Evolutionary conservation across 2,113 vertebrate species (phyloP).

Genomic region (Daboia siamensis): DNA sequence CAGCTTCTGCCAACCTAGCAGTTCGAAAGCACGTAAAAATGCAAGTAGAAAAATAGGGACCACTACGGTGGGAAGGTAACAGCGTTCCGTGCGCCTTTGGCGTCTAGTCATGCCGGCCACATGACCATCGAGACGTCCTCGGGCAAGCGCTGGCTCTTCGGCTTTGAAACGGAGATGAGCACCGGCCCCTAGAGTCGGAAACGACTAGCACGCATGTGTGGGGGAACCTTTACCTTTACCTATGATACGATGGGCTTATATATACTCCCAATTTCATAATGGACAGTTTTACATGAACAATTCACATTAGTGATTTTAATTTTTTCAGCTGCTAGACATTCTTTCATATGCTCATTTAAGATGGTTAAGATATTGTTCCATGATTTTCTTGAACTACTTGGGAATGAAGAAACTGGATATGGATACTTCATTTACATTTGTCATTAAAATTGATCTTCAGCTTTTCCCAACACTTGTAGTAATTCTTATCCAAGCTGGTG

Average conservation of each 20-base stretch:
- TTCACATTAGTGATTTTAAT: background rate
- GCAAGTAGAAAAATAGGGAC: no score
- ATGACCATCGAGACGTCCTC: no score
- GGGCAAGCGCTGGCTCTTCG: no score
- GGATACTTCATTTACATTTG: conserved; percentile 69
- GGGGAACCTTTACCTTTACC: no score
- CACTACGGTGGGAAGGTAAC: no score
- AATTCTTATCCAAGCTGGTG: conserved; percentile 84
- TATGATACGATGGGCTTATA: accelerated
- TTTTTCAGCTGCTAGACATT: accelerated
- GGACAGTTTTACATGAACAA: conserved; percentile 37
- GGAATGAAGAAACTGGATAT: background rate
- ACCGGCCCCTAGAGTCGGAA: no score
- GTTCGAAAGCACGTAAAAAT: no score
- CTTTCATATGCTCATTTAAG: background rate
- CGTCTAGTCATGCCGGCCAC: no score
- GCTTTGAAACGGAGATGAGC: no score
- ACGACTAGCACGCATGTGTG: no score
- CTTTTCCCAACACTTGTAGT: conserved; percentile 91
- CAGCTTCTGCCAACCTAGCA: no score
- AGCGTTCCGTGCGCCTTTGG: no score
- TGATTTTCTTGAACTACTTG: conserved; percentile 7
- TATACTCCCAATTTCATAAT: conserved; percentile 15
- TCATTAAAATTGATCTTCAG: conserved; percentile 87
- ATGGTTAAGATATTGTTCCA: background rate